A percentile compares a stretch with the other conserved stretches of the same genome.
Evolutionary conservation across 2,113 vertebrate genomes (phyloP).

Genomic region (Oncorhynchus masou): DNA sequence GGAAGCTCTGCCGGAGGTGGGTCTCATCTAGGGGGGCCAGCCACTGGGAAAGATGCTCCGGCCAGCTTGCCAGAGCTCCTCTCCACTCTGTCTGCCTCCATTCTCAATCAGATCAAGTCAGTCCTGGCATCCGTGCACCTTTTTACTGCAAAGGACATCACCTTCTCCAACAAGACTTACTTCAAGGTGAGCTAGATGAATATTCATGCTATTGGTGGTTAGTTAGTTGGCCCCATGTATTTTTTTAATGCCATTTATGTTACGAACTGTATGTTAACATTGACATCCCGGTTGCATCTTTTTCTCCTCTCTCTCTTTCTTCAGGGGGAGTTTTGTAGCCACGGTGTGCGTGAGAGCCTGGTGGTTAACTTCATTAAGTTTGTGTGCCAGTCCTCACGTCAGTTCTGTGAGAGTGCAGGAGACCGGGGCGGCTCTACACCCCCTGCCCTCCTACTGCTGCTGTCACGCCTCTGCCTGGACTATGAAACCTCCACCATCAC

Average conservation of each 20-base stretch:
- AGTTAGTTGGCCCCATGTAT: neutral
- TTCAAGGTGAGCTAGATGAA: slow-evolving; percentile 81
- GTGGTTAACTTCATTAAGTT: slow-evolving; percentile 93
- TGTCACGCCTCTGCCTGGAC: slow-evolving; percentile 93
- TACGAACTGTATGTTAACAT: too few relatives aligned
- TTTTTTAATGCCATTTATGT: too few relatives aligned
- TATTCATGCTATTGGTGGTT: neutral
- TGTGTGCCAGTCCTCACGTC: slow-evolving; percentile 87
- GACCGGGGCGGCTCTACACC: slow-evolving; percentile 88
- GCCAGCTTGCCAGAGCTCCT: slow-evolving; percentile 86
- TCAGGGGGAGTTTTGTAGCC: slow-evolving; percentile 94
- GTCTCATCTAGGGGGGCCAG: slow-evolving; percentile 38
- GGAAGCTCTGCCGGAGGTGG: slow-evolving; percentile 47
- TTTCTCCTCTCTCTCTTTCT: neutral
- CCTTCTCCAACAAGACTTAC: slow-evolving; percentile 94
- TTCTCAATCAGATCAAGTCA: slow-evolving; percentile 92
- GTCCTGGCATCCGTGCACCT: slow-evolving; percentile 92
- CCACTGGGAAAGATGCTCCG: slow-evolving; percentile 77
- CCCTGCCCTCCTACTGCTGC: slow-evolving; percentile 85
- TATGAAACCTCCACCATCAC: slow-evolving; percentile 93
- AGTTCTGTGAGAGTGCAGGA: slow-evolving; percentile 86
- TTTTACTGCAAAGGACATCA: slow-evolving; percentile 93
- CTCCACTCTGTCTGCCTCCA: slow-evolving; percentile 79
- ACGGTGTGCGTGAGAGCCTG: slow-evolving; percentile 89
- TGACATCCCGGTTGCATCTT: neutral